Evolutionary conservation across 2,888 invertebrate species (phyloP), one percentile per base, ranked within the genome.

Genomic region (Hypolimnas misippus): DNA sequence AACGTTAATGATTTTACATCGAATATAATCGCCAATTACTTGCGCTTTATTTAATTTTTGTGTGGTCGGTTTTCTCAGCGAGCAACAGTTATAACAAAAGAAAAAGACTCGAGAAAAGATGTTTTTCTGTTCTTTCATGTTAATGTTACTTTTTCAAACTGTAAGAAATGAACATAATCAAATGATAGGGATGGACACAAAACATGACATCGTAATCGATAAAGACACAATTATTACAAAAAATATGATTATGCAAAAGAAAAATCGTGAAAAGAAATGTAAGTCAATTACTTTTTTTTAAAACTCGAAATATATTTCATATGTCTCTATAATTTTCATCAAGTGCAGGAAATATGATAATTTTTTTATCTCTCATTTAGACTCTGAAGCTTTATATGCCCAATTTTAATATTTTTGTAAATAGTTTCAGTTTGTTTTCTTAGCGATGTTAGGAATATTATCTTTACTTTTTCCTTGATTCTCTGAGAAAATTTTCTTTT

Each of bases 151-250:
- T 16, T n/a, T 50, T 38, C 44, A 35, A 29, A 19, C 17, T 8
- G 35, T 50, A 40, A 57, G 19, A 21, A 49, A 49, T 49, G 35
- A 59, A 19, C 42, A 66, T 12, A 54, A 49, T 58, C 52, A 74
- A 3, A 75, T 87, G 77, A 62, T 86, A 16, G 89, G 88, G 1
- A 69, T 89, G 0, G 82, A 90, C 1, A 75, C 86, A 0, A 57
- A 79, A 1, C 84, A 85, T 49, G 76, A 82, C 46, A 35, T 74
- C 0, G 81, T 79, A 65, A 86, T 89, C 10, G 80, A 89, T 54
- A 91, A 87, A 68, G 80, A 90, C 57, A 87, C 89, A 0, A 76
- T 88, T 25, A 86, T 89, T 17, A 81, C 83, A 0, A 77, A 81
- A 2, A 87, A 88, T 66, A 73, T 86, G 60, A 86, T 84, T 60